phyloP scores from a whole-genome alignment of 2,797 vertebrate species.

The Philypnodon macrostomus region DNA sequence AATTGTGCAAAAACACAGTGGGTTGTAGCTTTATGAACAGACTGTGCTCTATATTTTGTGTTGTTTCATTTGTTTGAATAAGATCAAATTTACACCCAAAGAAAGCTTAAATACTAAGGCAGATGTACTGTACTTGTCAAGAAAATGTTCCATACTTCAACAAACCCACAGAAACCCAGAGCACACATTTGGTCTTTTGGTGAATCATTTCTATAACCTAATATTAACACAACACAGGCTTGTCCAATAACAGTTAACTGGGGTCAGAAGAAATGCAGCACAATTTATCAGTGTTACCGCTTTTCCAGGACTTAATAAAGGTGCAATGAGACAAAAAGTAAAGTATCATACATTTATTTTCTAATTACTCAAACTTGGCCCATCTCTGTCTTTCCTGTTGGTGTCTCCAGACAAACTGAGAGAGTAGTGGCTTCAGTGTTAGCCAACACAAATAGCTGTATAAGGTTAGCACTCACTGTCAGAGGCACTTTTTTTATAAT shows the following conservation, averaged over 20 bases:
- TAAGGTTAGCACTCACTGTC: background rate
- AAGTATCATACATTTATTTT: slow-evolving; percentile 2
- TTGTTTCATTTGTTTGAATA: no score
- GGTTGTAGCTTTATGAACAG: no score
- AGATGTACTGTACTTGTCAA: slow-evolving; percentile 28
- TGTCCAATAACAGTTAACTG: slow-evolving; percentile 18
- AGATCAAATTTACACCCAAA: background rate
- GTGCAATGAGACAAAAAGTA: background rate
- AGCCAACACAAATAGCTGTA: slow-evolving; percentile 11
- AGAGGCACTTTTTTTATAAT: slow-evolving; percentile 10
- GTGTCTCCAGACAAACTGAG: background rate
- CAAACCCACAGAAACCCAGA: slow-evolving; percentile 30
- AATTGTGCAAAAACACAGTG: no score
- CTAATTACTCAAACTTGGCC: background rate
- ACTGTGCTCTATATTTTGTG: no score
- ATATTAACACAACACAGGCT: slow-evolving; percentile 26
- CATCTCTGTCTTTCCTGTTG: background rate
- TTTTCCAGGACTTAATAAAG: background rate
- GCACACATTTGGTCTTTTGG: slow-evolving; percentile 15
- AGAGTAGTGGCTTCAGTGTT: background rate
- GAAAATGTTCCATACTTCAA: slow-evolving; percentile 11
- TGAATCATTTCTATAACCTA: slow-evolving; percentile 30
- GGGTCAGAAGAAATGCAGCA: slow-evolving; percentile 2
- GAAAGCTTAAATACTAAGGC: slow-evolving; percentile 4
- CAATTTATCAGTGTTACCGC: background rate